Evolutionary conservation across 64 coral and sea anemone genomes (phyloP).

Genomic region (Cladopsammia gracilis): DNA sequence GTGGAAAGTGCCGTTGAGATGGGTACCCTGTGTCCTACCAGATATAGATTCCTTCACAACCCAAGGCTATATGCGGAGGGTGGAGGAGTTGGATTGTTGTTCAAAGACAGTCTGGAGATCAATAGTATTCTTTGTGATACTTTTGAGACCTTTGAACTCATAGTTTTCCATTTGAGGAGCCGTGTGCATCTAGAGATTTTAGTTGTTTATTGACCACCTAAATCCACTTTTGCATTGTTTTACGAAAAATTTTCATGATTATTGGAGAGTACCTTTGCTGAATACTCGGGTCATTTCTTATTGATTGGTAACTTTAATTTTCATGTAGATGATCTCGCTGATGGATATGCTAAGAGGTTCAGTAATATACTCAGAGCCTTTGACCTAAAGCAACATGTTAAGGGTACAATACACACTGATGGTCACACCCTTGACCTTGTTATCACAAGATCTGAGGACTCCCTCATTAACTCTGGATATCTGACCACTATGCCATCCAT

Average conservation of each 20-base stretch:
- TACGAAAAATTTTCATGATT: no score
- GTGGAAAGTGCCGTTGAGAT: conserved; percentile 12
- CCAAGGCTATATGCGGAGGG: conserved; percentile 21
- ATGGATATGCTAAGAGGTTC: not conserved
- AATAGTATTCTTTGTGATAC: conserved; percentile 29
- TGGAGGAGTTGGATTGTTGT: conserved; percentile 60
- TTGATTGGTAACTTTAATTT: no score
- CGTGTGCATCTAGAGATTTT: conserved; percentile 7
- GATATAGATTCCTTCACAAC: conserved; percentile 58
- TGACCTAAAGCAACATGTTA: conserved; percentile 33
- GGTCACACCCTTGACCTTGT: conserved; percentile 50
- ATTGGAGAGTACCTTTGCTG: no score
- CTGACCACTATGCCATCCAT: conserved; percentile 17
- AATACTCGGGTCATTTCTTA: no score
- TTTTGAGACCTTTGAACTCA: conserved; percentile 55
- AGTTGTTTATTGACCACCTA: conserved; percentile 58
- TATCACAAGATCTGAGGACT: not conserved
- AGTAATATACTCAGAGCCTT: conserved; percentile 25
- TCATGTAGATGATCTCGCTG: conserved; percentile 4
- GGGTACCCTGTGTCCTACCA: conserved; percentile 45
- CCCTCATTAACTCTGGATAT: conserved; percentile 11
- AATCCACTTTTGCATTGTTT: no score
- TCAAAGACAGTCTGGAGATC: conserved; percentile 37
- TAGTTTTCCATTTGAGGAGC: conserved; percentile 28
- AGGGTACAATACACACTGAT: not conserved